These are phyloP conservation scores for Panopea generosa DNA, from an alignment of 2,888 invertebrate species.

Conservation along the genomic window DNA sequence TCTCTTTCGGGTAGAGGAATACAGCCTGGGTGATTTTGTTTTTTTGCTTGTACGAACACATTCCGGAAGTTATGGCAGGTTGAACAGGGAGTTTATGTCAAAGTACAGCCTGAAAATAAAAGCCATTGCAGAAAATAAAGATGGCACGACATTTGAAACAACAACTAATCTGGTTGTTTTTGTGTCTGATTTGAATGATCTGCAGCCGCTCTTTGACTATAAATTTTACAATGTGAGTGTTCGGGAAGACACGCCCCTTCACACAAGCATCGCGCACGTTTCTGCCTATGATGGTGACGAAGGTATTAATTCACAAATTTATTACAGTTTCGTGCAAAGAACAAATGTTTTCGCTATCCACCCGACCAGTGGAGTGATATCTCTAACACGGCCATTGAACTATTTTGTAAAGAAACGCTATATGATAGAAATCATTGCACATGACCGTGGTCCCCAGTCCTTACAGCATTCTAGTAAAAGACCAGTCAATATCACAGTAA, in stretches of 20 bases:
- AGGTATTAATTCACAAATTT: slow-evolving; percentile 98
- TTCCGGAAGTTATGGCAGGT: slow-evolving; percentile 93
- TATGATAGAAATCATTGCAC: slow-evolving; percentile 92
- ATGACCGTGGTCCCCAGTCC: slow-evolving; percentile 91
- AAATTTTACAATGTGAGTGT: slow-evolving; percentile 94
- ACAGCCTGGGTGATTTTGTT: slow-evolving; percentile 96
- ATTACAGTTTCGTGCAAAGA: slow-evolving; percentile 94
- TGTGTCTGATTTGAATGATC: slow-evolving; percentile 88
- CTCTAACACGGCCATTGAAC: slow-evolving; percentile 91
- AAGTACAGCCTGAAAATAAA: slow-evolving; percentile 92
- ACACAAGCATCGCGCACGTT: slow-evolving; percentile 90
- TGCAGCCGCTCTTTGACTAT: slow-evolving; percentile 96
- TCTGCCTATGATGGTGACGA: slow-evolving; percentile 98
- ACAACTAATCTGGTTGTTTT: slow-evolving; percentile 86
- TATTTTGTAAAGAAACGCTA: slow-evolving; percentile 90
- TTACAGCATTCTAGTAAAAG: slow-evolving; percentile 83
- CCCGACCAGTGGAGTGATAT: slow-evolving; percentile 95
- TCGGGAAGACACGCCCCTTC: slow-evolving; percentile 94
- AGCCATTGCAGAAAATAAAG: slow-evolving; percentile 87
- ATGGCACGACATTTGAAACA: slow-evolving; percentile 77
- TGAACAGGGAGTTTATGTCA: slow-evolving; percentile 97
- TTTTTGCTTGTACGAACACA: slow-evolving; percentile 95
- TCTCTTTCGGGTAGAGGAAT: slow-evolving; percentile 96
- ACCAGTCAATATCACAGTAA: slow-evolving; percentile 89
- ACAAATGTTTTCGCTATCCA: slow-evolving; percentile 93